Conservation (phyloP, 2,888 invertebrate species). For the Psococerastis gibbosa region DNA sequence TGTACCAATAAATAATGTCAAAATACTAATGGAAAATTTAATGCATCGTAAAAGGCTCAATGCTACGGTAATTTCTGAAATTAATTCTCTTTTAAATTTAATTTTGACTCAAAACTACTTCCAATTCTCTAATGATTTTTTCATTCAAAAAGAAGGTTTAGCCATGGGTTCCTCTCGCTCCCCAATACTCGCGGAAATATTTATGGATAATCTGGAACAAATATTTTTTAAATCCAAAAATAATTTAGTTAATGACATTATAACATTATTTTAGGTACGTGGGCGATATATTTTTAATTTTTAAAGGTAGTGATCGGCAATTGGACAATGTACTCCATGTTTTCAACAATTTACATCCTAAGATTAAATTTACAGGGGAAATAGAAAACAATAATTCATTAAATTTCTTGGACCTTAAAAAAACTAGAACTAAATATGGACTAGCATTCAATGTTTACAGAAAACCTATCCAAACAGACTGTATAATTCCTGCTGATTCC, state of each 20-base stretch:
- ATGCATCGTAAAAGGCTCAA: background rate
- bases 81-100: slow-evolving; percentile 16
- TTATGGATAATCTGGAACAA: slow-evolving; percentile 9
- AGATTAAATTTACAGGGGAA: slow-evolving; percentile 10
- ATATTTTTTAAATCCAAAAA: no score
- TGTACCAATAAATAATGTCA: background rate
- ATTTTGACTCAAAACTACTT: background rate
- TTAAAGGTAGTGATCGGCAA: background rate
- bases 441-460: slow-evolving; percentile 1
- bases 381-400: slow-evolving; percentile 6
- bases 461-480: background rate
- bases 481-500: no score
- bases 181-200: slow-evolving; percentile 4
- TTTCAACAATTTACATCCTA: slow-evolving; percentile 9
- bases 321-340: background rate
- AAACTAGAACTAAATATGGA: background rate
- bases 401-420: slow-evolving; percentile 9
- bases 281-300: slow-evolving; percentile 2
- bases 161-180: slow-evolving; percentile 8
- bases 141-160: slow-evolving; percentile 8
- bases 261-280: background rate
- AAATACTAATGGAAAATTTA: background rate
- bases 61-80: background rate
- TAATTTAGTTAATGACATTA: no score
- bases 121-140: background rate